Percentiles rank a stretch among this genome's conserved stretches.
Evolutionary conservation across 2,113 vertebrate species (phyloP).

Genomic region (Varanus komodoensis): DNA sequence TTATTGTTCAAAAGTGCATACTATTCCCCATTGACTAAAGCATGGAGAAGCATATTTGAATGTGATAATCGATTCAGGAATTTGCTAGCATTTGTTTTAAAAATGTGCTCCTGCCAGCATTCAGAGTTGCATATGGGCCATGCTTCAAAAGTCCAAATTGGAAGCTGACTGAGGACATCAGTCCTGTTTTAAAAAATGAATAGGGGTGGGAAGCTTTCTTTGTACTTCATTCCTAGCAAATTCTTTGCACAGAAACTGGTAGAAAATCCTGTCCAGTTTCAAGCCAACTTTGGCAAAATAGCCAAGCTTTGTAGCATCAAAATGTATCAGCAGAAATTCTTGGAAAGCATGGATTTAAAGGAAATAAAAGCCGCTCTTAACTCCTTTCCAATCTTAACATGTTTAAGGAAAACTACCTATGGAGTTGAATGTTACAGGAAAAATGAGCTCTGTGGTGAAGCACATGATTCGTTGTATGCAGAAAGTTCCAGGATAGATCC

Average conservation of each 20-base stretch:
- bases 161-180: neutral
- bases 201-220: neutral
- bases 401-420: neutral
- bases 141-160: neutral
- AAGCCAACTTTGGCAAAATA: neutral
- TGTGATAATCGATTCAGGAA: too few relatives aligned
- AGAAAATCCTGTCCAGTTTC: neutral
- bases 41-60: too few relatives aligned
- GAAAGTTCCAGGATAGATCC: neutral
- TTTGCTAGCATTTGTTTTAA: too few relatives aligned
- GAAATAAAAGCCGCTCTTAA: neutral
- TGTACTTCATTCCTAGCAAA: neutral
- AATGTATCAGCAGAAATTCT: neutral
- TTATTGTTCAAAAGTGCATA: too few relatives aligned
- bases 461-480: neutral
- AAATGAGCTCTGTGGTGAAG: neutral
- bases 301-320: neutral
- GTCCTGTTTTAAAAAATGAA: neutral
- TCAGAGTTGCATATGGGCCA: too few relatives aligned
- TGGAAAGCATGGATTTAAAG: neutral
- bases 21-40: too few relatives aligned
- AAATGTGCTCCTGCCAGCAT: too few relatives aligned
- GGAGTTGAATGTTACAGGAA: fast-evolving
- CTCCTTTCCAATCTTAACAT: fast-evolving
- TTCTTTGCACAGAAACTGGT: neutral